Evolutionary conservation across 1,140 invertebrate genomes (phyloP), one percentile per base, ranked within the genome.

Genomic region (Ridgeia piscesae): DNA sequence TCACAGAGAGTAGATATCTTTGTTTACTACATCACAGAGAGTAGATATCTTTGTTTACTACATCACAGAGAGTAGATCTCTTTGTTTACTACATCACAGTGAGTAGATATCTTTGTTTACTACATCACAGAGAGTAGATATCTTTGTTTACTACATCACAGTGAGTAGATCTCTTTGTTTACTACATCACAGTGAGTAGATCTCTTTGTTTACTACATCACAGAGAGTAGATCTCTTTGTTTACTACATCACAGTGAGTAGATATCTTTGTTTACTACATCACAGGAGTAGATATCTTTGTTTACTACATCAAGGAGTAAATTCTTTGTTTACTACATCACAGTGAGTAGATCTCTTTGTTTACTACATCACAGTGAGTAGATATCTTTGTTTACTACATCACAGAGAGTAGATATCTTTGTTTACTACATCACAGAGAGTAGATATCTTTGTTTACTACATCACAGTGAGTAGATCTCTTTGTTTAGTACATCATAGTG

Each of bases 121-220:
- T 42, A 42, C n/a, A n/a, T n/a, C n/a, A n/a, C n/a, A n/a, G n/a
- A n/a, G n/a, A n/a, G n/a, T n/a, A n/a, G n/a, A n/a, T n/a, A n/a
- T n/a, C n/a, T n/a, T n/a, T n/a, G n/a, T n/a, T n/a, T 99, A 98
- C 77, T 99, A 99, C 95, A 98, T 99, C 95, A 98, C 99, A 97
- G 98, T 99, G 96, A 98, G 98, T 11, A n/a, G n/a, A n/a, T n/a
- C n/a, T n/a, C n/a, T n/a, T 42, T 11, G 42, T 42, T 42, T 42
- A 42, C 11, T 42, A 42, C n/a, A n/a, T n/a, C n/a, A n/a, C n/a
- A n/a, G n/a, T n/a, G n/a, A n/a, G n/a, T n/a, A n/a, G n/a, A n/a
- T n/a, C n/a, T n/a, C n/a, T n/a, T n/a, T n/a, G n/a, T n/a, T n/a
- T 99, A 98, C 77, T 99, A 99, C 95, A 98, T 99, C 95, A 98